phyloP scores from a whole-genome alignment of 2,113 vertebrate genomes.

The Chaetura pelagica region DNA sequence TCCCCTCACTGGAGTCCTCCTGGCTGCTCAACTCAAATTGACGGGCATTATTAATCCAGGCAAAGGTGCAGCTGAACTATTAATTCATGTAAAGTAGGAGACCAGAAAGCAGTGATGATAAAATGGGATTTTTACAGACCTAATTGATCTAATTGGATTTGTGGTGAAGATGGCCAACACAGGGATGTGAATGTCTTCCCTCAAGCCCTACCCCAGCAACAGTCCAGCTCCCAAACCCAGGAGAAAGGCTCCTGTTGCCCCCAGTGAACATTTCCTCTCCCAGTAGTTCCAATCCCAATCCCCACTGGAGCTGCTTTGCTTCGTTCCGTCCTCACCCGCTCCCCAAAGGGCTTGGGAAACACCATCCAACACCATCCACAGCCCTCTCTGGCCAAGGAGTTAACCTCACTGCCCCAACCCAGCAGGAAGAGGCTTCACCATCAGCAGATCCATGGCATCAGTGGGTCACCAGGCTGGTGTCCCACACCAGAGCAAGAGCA shows the following conservation, averaged over 20 bases:
- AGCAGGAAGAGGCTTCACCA: not conserved
- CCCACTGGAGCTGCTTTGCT: not conserved
- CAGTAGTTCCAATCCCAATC: not conserved
- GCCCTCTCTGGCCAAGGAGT: not conserved
- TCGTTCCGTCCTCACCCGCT: accelerated
- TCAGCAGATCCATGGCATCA: not conserved
- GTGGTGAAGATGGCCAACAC: not conserved
- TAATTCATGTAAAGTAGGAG: not conserved
- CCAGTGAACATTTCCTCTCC: not conserved
- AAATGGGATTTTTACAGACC: not conserved
- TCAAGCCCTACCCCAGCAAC: not conserved
- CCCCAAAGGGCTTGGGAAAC: not conserved
- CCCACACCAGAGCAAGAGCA: not conserved
- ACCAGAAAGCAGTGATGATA: not conserved
- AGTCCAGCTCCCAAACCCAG: not conserved
- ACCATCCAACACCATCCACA: accelerated
- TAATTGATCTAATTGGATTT: not conserved
- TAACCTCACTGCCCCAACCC: accelerated
- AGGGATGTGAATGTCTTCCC: not conserved
- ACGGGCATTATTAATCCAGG: not conserved
- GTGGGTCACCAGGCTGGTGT: not conserved
- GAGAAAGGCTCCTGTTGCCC: not conserved
- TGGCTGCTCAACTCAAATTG: not conserved
- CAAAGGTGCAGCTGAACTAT: not conserved
- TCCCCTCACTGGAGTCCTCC: not conserved